Evolutionary conservation across 92 coral and sea anemone species (phyloP).

Genomic region (Bergia sp.): DNA sequence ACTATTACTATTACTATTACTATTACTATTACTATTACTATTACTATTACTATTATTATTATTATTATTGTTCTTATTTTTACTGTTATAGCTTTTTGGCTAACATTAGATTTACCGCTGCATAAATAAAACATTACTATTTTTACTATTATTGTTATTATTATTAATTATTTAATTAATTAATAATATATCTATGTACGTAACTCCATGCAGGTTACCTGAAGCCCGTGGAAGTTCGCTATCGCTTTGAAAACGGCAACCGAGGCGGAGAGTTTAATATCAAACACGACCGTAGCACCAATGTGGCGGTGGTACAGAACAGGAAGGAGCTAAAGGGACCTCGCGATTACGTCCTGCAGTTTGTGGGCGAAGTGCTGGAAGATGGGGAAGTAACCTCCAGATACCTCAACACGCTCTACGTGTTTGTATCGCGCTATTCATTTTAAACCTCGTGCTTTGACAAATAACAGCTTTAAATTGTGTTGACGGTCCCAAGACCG

Average conservation of each 20-base stretch:
- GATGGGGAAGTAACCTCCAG: slow-evolving; percentile 58
- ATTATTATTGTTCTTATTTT: too few species aligned
- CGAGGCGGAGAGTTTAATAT: slow-evolving; percentile 51
- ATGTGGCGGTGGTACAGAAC: slow-evolving; percentile 49
- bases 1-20: too few species aligned
- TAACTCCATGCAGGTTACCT: slow-evolving; percentile 56
- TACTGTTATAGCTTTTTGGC: too few species aligned
- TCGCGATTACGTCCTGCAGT: slow-evolving; percentile 46
- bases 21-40: too few species aligned
- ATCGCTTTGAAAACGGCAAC: slow-evolving; percentile 61
- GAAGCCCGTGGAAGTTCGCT: slow-evolving; percentile 44
- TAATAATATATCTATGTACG: background rate
- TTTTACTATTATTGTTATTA: too few species aligned
- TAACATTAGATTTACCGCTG: too few species aligned
- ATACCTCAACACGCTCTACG: slow-evolving; percentile 61
- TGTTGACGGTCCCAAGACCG: background rate
- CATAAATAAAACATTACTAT: too few species aligned
- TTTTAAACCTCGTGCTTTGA: slow-evolving; percentile 31
- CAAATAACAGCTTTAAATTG: background rate
- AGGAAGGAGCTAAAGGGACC: slow-evolving; percentile 34
- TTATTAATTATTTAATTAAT: too few species aligned
- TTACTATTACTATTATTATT: too few species aligned
- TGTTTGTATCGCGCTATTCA: slow-evolving; percentile 57
- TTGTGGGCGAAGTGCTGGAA: slow-evolving; percentile 67
- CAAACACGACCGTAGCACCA: slow-evolving; percentile 16